These are phyloP conservation scores for Melanitta fusca DNA, from an alignment of 2,797 vertebrate species.

Conservation along the genomic window DNA sequence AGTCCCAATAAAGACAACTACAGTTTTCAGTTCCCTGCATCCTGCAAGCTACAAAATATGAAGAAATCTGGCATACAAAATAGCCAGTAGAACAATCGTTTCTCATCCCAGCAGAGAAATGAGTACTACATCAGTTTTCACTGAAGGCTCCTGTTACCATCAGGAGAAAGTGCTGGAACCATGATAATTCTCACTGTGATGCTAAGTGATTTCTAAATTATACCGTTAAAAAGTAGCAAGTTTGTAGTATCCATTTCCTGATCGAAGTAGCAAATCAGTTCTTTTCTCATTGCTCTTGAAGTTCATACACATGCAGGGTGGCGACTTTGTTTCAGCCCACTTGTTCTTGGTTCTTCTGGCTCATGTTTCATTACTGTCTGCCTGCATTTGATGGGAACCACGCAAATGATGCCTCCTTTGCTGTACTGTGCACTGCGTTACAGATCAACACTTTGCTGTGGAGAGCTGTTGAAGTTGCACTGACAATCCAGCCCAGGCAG, in stretches of 20 bases:
- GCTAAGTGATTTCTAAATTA: background rate
- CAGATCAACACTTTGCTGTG: background rate
- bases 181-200: background rate
- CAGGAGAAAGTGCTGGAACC: background rate
- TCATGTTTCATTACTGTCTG: background rate
- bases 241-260: background rate
- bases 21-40: background rate
- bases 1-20: background rate
- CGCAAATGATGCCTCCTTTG: rapidly evolving
- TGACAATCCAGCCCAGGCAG: background rate
- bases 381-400: background rate
- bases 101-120: background rate
- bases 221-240: background rate
- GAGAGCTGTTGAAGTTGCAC: background rate
- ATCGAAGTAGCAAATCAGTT: background rate
- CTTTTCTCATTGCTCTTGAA: background rate
- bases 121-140: background rate
- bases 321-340: background rate
- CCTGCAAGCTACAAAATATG: background rate
- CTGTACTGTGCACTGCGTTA: rapidly evolving
- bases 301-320: rapidly evolving
- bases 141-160: background rate
- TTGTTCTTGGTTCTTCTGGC: background rate
- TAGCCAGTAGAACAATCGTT: background rate
- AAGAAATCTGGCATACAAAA: background rate